Evolutionary conservation across 2,888 invertebrate genomes (phyloP).

Genomic region (Microchrysa polita): DNA sequence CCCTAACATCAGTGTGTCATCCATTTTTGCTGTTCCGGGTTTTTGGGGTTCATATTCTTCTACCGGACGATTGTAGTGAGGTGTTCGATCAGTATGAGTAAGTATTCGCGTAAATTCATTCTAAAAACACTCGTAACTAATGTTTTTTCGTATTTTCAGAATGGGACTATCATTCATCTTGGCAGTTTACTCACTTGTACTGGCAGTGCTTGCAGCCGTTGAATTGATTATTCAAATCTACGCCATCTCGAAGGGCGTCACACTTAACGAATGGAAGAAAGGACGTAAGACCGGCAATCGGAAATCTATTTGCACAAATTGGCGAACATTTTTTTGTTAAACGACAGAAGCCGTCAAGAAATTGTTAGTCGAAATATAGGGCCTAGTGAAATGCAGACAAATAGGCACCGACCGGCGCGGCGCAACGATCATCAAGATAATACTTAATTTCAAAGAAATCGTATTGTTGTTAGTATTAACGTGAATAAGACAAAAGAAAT

Average conservation of each 20-base stretch:
- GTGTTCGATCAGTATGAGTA: conserved; percentile 83
- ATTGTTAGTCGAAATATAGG: neutral
- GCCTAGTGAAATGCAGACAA: conserved; percentile 15
- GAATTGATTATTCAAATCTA: conserved; percentile 65
- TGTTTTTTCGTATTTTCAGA: conserved; percentile 64
- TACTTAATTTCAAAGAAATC: neutral
- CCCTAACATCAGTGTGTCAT: conserved; percentile 87
- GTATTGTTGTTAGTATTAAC: neutral
- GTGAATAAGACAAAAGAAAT: neutral
- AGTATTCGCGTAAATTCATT: conserved; percentile 59
- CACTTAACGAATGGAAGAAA: conserved; percentile 66
- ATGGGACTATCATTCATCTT: conserved; percentile 69
- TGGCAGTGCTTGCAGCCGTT: conserved; percentile 65
- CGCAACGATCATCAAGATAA: neutral
- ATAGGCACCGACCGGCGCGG: neutral
- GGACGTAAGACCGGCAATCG: conserved; percentile 55
- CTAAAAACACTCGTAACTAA: neutral
- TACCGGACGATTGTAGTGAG: conserved; percentile 86
- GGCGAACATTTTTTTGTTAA: conserved; percentile 56
- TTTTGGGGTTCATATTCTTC: conserved; percentile 67
- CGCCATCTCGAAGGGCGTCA: conserved; percentile 66
- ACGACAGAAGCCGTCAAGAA: neutral
- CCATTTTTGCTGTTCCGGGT: conserved; percentile 67
- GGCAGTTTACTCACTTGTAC: conserved; percentile 67
- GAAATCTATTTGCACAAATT: conserved; percentile 55